phyloP scores from a whole-genome alignment of 2,888 invertebrate genomes.

The Cephus spinipes region DNA sequence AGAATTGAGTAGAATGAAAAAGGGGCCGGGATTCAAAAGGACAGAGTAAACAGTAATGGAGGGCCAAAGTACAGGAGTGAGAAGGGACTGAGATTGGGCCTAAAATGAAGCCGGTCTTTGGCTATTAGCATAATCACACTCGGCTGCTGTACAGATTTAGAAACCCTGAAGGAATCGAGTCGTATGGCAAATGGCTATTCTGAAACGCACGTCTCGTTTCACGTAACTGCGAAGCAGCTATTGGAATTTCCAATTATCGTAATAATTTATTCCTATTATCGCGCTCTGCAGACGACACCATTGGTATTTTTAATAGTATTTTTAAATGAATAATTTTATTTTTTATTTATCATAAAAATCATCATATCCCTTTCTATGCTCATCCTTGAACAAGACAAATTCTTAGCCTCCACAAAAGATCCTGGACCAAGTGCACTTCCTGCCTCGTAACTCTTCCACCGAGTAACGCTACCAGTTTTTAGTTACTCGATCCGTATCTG shows the following conservation, averaged over 20 bases:
- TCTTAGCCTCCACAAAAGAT: neutral
- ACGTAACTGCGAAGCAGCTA: neutral
- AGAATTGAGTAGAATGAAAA: neutral
- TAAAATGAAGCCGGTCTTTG: neutral
- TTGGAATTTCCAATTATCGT: neutral
- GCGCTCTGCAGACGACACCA: neutral
- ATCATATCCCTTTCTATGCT: too few species aligned
- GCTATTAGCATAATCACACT: constrained; percentile 21
- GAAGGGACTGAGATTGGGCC: neutral
- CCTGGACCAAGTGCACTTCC: neutral
- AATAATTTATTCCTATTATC: neutral
- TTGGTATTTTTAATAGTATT: neutral
- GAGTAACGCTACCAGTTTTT: constrained; percentile 48
- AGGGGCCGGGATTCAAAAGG: neutral
- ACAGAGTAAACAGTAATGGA: neutral
- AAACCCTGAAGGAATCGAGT: neutral
- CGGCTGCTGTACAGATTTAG: constrained; percentile 18
- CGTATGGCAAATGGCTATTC: neutral
- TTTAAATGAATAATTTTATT: too few species aligned
- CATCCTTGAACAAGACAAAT: neutral
- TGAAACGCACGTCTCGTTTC: neutral
- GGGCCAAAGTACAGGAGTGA: neutral
- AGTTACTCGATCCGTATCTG: constrained; percentile 45
- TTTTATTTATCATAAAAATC: neutral
- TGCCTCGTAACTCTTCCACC: neutral